Evolutionary conservation across 1,140 invertebrate genomes (phyloP).

Genomic region (Aethina tumida): DNA sequence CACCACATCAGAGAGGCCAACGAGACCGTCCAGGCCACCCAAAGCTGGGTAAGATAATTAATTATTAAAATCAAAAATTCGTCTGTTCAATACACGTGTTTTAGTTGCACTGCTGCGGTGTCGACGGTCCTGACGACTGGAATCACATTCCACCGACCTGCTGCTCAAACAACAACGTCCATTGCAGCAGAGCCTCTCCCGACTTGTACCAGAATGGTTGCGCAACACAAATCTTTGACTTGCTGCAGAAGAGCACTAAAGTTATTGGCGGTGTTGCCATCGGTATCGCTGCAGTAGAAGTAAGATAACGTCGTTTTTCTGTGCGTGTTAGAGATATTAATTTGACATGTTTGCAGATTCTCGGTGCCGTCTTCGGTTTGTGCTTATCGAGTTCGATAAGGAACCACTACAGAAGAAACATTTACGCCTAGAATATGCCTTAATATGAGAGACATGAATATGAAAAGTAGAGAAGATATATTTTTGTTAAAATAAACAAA

Average conservation of each 20-base stretch:
- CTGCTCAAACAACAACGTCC: conserved; percentile 11
- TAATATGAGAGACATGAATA: too few species aligned
- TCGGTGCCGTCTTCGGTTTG: conserved; percentile 31
- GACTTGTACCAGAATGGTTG: conserved; percentile 16
- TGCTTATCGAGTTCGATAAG: conserved; percentile 32
- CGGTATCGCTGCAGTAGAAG: conserved; percentile 57
- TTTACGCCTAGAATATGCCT: conserved; percentile 25
- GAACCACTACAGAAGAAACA: conserved; percentile 30
- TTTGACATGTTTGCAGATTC: conserved; percentile 33
- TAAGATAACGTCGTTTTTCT: conserved; percentile 28
- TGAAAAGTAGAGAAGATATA: too few species aligned
- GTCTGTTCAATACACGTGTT: conserved; percentile 7
- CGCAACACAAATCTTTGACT: conserved; percentile 27
- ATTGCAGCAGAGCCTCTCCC: conserved; percentile 5
- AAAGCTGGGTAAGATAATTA: conserved; percentile 39
- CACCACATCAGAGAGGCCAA: conserved; percentile 21
- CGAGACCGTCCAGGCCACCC: conserved; percentile 40
- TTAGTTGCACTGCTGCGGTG: conserved; percentile 49
- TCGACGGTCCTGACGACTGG: conserved; percentile 39
- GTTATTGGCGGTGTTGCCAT: conserved; percentile 53
- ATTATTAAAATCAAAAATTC: background rate
- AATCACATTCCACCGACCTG: conserved; percentile 17
- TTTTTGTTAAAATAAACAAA: too few species aligned
- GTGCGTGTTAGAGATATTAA: background rate
- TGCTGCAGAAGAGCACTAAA: conserved; percentile 42